A percentile compares a stretch with the other conserved stretches of the same genome.
phyloP scores from a whole-genome alignment of 2,113 vertebrate species.

The Malaclemys terrapin region DNA sequence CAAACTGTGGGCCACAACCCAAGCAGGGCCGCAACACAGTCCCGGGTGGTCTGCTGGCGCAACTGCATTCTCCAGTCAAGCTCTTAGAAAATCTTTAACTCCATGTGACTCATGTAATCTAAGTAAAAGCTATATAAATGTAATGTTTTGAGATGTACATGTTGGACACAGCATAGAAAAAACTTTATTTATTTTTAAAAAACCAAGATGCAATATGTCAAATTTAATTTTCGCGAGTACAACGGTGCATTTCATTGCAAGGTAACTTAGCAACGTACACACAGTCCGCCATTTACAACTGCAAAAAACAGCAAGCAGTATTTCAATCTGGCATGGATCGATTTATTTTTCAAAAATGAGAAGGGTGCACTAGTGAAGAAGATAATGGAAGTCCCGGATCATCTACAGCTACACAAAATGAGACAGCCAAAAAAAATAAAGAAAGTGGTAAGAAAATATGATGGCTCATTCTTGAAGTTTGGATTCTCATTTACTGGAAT shows the following conservation, averaged over 20 bases:
- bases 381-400: background rate
- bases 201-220: background rate
- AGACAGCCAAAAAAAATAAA: background rate
- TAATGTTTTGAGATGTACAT: background rate
- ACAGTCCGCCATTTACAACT: background rate
- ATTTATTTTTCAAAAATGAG: background rate
- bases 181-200: background rate
- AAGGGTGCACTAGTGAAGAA: background rate
- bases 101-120: background rate
- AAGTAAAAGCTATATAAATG: background rate
- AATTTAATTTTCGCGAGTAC: background rate
- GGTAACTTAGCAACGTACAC: background rate
- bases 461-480: background rate
- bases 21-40: background rate
- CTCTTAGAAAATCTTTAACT: background rate
- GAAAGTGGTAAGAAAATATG: background rate
- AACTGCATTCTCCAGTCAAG: background rate
- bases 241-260: background rate
- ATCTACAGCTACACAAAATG: background rate
- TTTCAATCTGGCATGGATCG: background rate
- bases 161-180: background rate
- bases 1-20: background rate
- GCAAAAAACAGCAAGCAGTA: background rate
- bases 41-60: rapidly evolving
- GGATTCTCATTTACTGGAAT: background rate